Evolutionary conservation across 2,797 vertebrate genomes (phyloP).

Genomic region (Oryzias sinensis): DNA sequence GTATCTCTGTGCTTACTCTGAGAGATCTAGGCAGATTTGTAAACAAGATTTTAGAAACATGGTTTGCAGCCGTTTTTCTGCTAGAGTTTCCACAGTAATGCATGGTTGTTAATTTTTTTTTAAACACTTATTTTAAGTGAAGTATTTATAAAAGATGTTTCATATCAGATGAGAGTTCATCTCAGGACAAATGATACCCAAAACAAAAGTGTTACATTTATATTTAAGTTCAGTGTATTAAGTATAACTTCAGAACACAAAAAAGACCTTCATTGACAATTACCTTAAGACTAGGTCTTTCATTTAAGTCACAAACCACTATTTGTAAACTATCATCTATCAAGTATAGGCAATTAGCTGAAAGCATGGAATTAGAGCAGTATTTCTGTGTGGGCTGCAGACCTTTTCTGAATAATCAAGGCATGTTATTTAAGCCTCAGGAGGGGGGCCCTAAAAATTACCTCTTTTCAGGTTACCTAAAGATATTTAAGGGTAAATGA

Average conservation of each 20-base stretch:
- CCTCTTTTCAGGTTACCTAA: slow-evolving; percentile 62
- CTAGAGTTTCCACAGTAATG: too few relatives aligned
- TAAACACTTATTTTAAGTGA: too few relatives aligned
- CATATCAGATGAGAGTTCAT: too few relatives aligned
- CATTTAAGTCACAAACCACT: slow-evolving; percentile 15
- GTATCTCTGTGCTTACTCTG: too few relatives aligned
- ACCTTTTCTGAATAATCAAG: slow-evolving; percentile 53
- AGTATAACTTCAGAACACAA: slow-evolving; percentile 1
- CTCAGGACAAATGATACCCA: too few relatives aligned
- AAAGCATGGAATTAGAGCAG: slow-evolving; percentile 47
- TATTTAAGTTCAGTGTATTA: too few relatives aligned
- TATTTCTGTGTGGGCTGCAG: slow-evolving; percentile 41
- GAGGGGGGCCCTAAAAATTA: slow-evolving; percentile 49
- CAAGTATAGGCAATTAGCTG: slow-evolving; percentile 56
- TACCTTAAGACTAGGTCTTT: slow-evolving; percentile 25
- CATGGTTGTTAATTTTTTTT: too few relatives aligned
- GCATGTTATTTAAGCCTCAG: slow-evolving; percentile 37
- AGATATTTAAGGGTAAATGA: slow-evolving; percentile 65
- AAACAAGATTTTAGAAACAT: too few relatives aligned
- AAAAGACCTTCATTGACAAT: slow-evolving; percentile 11
- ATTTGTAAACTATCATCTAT: slow-evolving; percentile 28
- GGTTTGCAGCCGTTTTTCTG: too few relatives aligned
- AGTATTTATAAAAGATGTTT: too few relatives aligned
- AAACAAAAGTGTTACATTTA: too few relatives aligned
- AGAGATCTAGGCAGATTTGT: too few relatives aligned